phyloP scores from a whole-genome alignment of 2,113 vertebrate genomes.

The Aspidoscelis tigris region DNA sequence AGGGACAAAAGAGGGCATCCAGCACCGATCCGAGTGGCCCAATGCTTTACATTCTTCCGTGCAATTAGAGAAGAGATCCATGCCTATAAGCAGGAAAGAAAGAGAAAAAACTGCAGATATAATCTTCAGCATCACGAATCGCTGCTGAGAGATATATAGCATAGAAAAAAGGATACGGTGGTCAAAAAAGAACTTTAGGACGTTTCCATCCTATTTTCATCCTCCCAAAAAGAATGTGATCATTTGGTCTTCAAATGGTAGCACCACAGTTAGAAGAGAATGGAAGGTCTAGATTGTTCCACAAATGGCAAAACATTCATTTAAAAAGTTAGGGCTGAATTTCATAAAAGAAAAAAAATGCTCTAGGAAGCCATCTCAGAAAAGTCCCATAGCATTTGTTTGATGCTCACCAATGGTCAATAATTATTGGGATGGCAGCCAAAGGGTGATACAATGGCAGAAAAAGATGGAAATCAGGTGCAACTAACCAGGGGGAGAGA shows the following conservation, averaged over 20 bases:
- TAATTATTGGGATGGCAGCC: not conserved
- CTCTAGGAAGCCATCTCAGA: not conserved
- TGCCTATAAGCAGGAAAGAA: conserved; percentile 77
- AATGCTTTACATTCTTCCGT: conserved; percentile 99
- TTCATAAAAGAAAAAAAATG: conserved; percentile 2
- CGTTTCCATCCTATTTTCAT: conserved; percentile 7
- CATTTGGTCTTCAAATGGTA: conserved; percentile 41
- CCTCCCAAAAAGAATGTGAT: not conserved
- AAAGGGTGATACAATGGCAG: conserved; percentile 17
- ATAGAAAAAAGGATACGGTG: not conserved
- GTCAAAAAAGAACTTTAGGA: not conserved
- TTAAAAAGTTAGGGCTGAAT: not conserved
- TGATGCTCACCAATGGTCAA: not conserved
- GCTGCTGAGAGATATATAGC: conserved; percentile 37
- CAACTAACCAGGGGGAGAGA: conserved; percentile 12
- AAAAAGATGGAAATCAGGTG: not conserved
- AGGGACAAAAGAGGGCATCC: conserved; percentile 98
- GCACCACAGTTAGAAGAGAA: conserved; percentile 17
- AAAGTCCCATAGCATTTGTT: not conserved
- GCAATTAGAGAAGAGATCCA: conserved; percentile 98
- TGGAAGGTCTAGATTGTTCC: not conserved
- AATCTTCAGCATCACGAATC: conserved; percentile 39
- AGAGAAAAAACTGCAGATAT: conserved; percentile 55
- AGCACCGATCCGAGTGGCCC: conserved; percentile 98
- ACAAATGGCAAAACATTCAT: not conserved